phyloP scores from a whole-genome alignment of 2,113 vertebrate species.

The Phoenicopterus ruber region DNA sequence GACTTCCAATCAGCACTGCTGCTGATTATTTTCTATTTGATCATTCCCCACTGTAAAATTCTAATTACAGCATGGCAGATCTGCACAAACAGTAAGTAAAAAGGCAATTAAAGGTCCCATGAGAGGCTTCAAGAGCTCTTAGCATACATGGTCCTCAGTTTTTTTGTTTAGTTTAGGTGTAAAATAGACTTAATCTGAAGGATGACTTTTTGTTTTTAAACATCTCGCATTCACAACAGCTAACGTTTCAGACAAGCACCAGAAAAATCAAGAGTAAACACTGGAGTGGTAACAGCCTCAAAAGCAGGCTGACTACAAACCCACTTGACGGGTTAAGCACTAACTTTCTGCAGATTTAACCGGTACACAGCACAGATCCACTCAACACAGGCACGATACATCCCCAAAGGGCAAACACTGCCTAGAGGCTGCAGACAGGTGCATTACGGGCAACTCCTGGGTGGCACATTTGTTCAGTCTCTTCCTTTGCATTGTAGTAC shows the following conservation, averaged over 20 bases:
- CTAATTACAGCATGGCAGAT: neutral
- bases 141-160: neutral
- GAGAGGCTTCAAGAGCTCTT: neutral
- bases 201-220: neutral
- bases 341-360: neutral
- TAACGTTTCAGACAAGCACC: neutral
- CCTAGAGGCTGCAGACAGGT: neutral
- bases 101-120: neutral
- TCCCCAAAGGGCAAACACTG: neutral
- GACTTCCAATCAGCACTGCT: neutral
- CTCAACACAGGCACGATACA: neutral
- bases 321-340: neutral
- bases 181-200: neutral
- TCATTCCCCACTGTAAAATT: neutral
- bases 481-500: neutral
- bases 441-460: neutral
- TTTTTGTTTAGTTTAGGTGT: neutral
- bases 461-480: neutral
- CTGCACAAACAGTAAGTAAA: neutral
- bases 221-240: neutral
- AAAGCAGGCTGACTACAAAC: neutral
- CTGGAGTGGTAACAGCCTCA: neutral
- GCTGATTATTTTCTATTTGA: neutral
- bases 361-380: neutral
- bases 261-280: neutral